Base-by-base conservation (phyloP, 1,140 invertebrate genomes). In the Anagrus nilaparvatae region DNA sequence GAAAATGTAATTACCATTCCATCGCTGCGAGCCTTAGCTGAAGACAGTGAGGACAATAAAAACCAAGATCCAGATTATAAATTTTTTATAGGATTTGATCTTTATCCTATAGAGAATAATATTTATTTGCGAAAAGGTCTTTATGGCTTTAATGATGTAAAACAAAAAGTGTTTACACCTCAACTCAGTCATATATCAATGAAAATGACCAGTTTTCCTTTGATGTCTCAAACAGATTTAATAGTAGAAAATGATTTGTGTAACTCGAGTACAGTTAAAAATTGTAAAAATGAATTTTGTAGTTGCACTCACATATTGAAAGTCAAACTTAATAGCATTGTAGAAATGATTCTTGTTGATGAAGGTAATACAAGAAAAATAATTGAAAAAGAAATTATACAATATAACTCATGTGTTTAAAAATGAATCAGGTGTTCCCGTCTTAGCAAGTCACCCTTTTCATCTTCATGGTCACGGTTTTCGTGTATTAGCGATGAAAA, bases 121-220 rank as follows among this genome's bases (percentile, higher is more conserved):
- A 74, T 82, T 43, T 91, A 82, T 57, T 83, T 91, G 58, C 74
- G 78, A 36, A 67, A 74, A 21, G 68, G 73, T 21, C 71, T 77
- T 13, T 89, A 87, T 53, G 78, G 77, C 23, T 84, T n/a, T n/a
- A n/a, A n/a, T n/a, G 8, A 58, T 76, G 72, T 76, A 20, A 64
- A 62, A 4, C 33, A 68, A 51, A 73, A 38, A 52, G 53, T 84
- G 1, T n/a, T n/a, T 43, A 89, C 86, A 0, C 88, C 87, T 0
- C 87, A 92, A 66, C 63, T 95, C 3, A 94, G 94, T 61, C 81
- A 87, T 52, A 90, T 95, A 43, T 78, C 81, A 24, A 76, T 85
- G 71, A 78, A 77, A 52, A 61, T 89, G 44, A 86, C 84, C 1
- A 59, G 80, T 0, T 75, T 82, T 43, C 84, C 90, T 0, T 63